Percentiles rank a stretch among this genome's conserved stretches.
phyloP scores from a whole-genome alignment of 2,888 invertebrate genomes.

The Drosophila setosimentum region DNA sequence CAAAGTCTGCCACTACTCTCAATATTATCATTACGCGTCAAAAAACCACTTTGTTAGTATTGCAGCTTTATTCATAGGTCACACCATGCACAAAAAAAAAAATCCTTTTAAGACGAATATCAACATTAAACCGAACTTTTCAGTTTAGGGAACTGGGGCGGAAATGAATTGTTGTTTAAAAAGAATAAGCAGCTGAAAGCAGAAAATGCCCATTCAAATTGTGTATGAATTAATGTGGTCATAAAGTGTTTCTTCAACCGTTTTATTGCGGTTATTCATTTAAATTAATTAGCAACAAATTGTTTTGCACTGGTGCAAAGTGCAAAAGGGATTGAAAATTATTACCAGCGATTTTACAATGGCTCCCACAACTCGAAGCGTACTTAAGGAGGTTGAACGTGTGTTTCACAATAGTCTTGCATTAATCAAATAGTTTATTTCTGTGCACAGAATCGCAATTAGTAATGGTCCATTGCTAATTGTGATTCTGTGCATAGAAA shows the following conservation, averaged over 20 bases:
- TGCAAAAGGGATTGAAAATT: constrained; percentile 14
- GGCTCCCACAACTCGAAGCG: constrained; percentile 1
- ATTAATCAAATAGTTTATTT: constrained; percentile 16
- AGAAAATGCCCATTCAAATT: background rate
- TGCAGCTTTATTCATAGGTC: background rate
- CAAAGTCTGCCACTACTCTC: background rate
- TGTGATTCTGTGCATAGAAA: no score
- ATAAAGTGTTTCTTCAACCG: constrained; percentile 46
- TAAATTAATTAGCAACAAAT: constrained; percentile 65
- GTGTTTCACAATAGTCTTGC: background rate
- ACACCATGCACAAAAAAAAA: background rate
- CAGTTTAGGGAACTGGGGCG: constrained; percentile 1
- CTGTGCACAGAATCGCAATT: background rate
- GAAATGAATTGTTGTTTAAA: constrained; percentile 38
- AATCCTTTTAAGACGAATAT: background rate
- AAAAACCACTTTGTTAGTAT: background rate
- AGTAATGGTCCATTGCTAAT: no score
- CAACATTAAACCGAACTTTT: background rate
- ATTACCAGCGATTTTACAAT: constrained; percentile 27
- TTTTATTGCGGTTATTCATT: constrained; percentile 68
- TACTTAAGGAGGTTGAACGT: constrained; percentile 7
- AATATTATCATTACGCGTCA: background rate
- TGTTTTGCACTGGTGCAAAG: background rate
- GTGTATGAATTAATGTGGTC: constrained; percentile 41
- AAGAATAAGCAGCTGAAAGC: background rate